Base-by-base conservation (phyloP, 1,140 invertebrate species). In the Lepidotrigona ventralis region DNA sequence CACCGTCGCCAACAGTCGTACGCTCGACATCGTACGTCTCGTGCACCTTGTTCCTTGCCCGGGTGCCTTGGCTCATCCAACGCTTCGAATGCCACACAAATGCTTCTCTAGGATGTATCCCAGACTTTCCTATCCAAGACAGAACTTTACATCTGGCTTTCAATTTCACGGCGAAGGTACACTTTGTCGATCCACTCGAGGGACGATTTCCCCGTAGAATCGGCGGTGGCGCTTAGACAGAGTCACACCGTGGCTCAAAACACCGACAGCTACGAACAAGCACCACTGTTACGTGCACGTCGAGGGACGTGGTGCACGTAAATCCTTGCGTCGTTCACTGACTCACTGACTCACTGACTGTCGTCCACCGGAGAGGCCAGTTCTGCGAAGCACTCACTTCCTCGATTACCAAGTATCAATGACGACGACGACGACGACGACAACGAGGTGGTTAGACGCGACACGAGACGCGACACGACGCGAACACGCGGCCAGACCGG, bases 1-100 rank as follows among this genome's bases (percentile, higher is more conserved):
- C 70, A n/a, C 33, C 51, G 70, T 66, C n/a, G 78, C 46, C 19
- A 64, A 39, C 19, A 64, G 51, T 15, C 33, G 63, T 21, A 51
- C 69, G 53, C 76, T 69, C 81, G 85, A 87, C 86, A 88, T 88
- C 56, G 78, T 84, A 80, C 85, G 76, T 76, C 64, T 14, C 19
- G 71, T 23, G 56, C 51, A 77, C 39, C 68, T 58, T 29, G 58
- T 29, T 15, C 26, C 5, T 2, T 2, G 17, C 29, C 39, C 3
- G 39, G 39, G 39, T 39, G 39, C 8, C 39, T 46, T 46, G 39
- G 6, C 39, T 46, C 33, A 33, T 33, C 33, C 33, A 33, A 33
- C 39, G 0, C 39, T 46, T 46, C 39, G 39, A 46, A 46, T 8
- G 39, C 39, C 39, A 46, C 39, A 3, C 33, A 3, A 33, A 33